These are phyloP conservation scores for Baronia brevicornis DNA, from an alignment of 2,888 invertebrate genomes.

Conservation along the genomic window DNA sequence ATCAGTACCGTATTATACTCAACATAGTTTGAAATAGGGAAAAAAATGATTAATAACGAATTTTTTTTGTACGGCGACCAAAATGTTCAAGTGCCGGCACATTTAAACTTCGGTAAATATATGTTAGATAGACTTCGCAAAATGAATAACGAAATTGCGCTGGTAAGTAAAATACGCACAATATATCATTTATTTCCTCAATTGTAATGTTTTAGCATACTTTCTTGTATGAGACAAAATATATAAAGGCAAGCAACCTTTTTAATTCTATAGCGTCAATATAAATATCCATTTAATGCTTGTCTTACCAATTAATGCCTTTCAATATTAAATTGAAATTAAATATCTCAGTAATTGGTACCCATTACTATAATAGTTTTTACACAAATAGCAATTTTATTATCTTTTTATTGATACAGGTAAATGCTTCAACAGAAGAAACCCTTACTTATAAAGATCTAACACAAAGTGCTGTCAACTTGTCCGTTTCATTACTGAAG, in stretches of 20 bases:
- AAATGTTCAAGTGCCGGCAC: constrained; percentile 42
- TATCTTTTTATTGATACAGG: constrained; percentile 35
- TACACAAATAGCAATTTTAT: neutral
- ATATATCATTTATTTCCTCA: too few relatives aligned
- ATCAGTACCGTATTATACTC: constrained; percentile 11
- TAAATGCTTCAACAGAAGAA: constrained; percentile 71
- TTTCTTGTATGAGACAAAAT: too few relatives aligned
- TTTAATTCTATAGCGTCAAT: too few relatives aligned
- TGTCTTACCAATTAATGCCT: too few relatives aligned
- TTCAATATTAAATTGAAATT: too few relatives aligned
- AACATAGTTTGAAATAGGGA: constrained; percentile 9
- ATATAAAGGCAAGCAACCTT: too few relatives aligned
- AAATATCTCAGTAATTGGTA: too few relatives aligned
- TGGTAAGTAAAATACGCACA: constrained; percentile 44
- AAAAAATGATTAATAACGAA: constrained; percentile 33
- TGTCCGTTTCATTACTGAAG: constrained; percentile 66
- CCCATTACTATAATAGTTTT: too few relatives aligned
- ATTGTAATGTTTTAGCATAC: too few relatives aligned
- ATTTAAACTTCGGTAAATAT: constrained; percentile 53
- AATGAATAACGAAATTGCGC: constrained; percentile 32
- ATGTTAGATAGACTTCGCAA: constrained; percentile 37
- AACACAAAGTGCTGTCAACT: constrained; percentile 63
- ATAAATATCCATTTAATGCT: too few relatives aligned
- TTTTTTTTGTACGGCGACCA: constrained; percentile 39
- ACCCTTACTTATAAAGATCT: constrained; percentile 67